Base-by-base conservation (phyloP, 2,888 invertebrate genomes). In the Apantesis nais region DNA sequence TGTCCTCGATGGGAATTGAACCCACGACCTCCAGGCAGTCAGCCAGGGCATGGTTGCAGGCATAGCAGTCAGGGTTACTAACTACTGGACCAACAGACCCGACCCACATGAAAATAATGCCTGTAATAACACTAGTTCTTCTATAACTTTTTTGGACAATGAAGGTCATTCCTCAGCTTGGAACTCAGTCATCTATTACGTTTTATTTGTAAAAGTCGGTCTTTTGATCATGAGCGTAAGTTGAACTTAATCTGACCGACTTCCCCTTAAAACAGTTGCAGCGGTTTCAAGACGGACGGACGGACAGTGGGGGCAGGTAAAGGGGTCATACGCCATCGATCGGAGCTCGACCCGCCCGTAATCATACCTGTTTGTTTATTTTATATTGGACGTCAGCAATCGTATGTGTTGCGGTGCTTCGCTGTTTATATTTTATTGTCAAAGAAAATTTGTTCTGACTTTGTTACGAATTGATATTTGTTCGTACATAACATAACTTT, bases 311-410 rank as follows among this genome's bases (percentile, higher is more conserved):
- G 91, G 92, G 89, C 93, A 93, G 93, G 93, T 93, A 89, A 92
- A 90, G 93, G 90, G 94, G 94, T 93, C 94, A 93, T 92, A 92
- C 90, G 89, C 88, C 93, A 94, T 94, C 93, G 94, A 94, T 94
- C 86, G 78, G 75, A 76, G 72, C 83, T 79, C 52, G 61, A 71
- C 73, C 72, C 78, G 60, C 72, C 71, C 72, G 80, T 81, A 78
- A 82, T 83, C 83, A 82, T 83, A 82, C 80, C 67, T 62, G 72
- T 75, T 83, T 83, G 83, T 82, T 82, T 82, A 81, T 82, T 83
- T 83, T 83, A 83, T 82, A 83, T 82, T 74, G 74, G 75, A 78
- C 74, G 79, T 82, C 83, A 78, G 74, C 71, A 75, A 70, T 74
- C 72, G 78, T 83, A 75, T 77, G 78, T 78, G 74, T 74, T 74